Base-by-base conservation (phyloP, 2,888 invertebrate species). In the Stratiomys singularior region DNA sequence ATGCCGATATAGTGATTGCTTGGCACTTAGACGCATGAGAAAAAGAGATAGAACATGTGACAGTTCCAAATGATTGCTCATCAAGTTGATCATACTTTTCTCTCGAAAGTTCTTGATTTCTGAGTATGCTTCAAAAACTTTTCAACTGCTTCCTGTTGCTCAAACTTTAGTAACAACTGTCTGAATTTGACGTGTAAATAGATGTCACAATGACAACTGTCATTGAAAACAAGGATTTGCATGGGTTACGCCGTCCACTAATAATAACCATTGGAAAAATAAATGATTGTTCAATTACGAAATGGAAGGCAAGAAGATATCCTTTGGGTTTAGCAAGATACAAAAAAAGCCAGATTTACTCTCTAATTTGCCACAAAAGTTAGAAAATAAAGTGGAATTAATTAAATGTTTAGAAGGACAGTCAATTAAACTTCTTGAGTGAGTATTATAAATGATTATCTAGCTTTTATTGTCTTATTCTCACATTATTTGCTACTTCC, bases 331-430 rank as follows among this genome's bases (percentile, higher is more conserved):
- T 87, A 91, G 89, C 82, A 95, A 94, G 89, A 88, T 91, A 0
- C 84, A 86, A 4, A 91, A 90, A 82, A 76, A 27, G 27, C 25
- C 47, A 1, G 67, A 44, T 27, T 15, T 58, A 21, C 18, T 27
- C 2, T 5, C 60, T 44, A 21, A 25, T 9, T 7, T 44, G 18
- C 13, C 84, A 79, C 72, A 76, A 69, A 81, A 84, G 81, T 80
- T 83, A 44, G 82, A 90, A 78, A 89, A 89, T 82, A 90, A 89
- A 82, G 81, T 86, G 9, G 93, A 95, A 83, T 90, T 92, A 67
- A 93, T 95, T 77, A 93, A 94, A 83, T 94, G 93, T 83, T 87
- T 95, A 1, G 94, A 95, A 87, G 92, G 91, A 25, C 91, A 93
- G 83, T 88, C 92, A 67, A 94, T 95, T 64, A 93, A 93, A 90